These are phyloP conservation scores for Turdus rufiventris DNA, from an alignment of 2,113 vertebrate species.

Conservation along the genomic window DNA sequence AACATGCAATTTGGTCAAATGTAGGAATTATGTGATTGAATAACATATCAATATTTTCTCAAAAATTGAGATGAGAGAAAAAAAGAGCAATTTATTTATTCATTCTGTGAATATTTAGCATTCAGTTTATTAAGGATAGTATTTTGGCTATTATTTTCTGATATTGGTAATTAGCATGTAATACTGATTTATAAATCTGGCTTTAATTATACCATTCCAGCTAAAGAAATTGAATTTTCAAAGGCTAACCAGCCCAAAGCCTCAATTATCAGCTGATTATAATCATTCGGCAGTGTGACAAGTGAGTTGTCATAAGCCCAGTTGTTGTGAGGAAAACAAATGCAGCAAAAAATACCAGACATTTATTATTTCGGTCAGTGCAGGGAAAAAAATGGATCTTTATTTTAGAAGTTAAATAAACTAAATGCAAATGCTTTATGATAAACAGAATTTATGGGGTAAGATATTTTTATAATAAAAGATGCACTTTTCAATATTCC, in stretches of 20 bases:
- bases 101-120: slow-evolving; percentile 10
- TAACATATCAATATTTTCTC: background rate
- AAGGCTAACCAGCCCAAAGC: slow-evolving; percentile 44
- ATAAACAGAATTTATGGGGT: background rate
- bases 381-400: background rate
- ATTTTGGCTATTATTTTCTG: slow-evolving; percentile 59
- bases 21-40: background rate
- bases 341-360: background rate
- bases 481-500: background rate
- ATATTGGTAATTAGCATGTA: slow-evolving; percentile 55
- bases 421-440: background rate
- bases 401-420: slow-evolving; percentile 2
- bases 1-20: background rate
- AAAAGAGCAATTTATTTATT: slow-evolving; percentile 32
- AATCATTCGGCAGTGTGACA: slow-evolving; percentile 34
- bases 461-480: background rate
- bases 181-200: slow-evolving; percentile 55
- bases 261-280: slow-evolving; percentile 63
- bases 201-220: slow-evolving; percentile 20
- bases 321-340: slow-evolving; percentile 22
- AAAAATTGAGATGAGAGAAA: background rate
- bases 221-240: slow-evolving; percentile 41
- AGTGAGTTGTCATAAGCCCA: slow-evolving; percentile 19
- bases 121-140: slow-evolving; percentile 30
- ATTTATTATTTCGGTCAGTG: slow-evolving; percentile 13